Conservation (phyloP, 1,140 invertebrate species). For the Polyergus mexicanus region DNA sequence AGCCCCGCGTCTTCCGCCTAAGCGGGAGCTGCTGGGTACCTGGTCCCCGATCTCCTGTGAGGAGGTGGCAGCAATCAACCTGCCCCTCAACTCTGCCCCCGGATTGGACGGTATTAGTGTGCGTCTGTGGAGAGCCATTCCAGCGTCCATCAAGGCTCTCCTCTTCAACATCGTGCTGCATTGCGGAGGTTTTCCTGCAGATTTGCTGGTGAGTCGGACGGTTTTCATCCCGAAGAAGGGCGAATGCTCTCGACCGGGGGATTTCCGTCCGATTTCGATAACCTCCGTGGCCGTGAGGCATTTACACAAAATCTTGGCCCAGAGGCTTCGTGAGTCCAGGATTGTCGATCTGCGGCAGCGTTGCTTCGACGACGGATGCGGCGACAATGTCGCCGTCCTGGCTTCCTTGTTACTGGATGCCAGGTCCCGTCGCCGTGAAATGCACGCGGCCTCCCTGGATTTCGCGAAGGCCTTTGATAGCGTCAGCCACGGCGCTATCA, state of each 20-base stretch:
- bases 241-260: conserved; percentile 8
- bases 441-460: conserved; percentile 66
- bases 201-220: conserved; percentile 40
- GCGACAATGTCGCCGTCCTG: background rate
- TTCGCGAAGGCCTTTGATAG: conserved; percentile 68
- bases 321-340: background rate
- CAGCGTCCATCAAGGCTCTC: conserved; percentile 12
- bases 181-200: conserved; percentile 2
- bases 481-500: conserved; percentile 64
- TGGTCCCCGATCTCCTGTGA: background rate
- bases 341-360: conserved; percentile 50
- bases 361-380: conserved; percentile 60
- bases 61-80: background rate
- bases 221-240: conserved; percentile 70
- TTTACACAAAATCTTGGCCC: conserved; percentile 64
- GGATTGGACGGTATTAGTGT: conserved; percentile 56
- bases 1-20: background rate
- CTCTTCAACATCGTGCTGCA: conserved; percentile 56
- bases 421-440: conserved; percentile 1
- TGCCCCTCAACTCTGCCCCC: conserved; percentile 40
- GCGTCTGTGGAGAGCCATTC: conserved; percentile 41
- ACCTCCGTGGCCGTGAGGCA: conserved; percentile 49
- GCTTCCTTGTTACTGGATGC: background rate
- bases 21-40: background rate
- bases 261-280: conserved; percentile 43